Conservation (phyloP, 2,888 invertebrate genomes). For the Drepana falcataria region DNA sequence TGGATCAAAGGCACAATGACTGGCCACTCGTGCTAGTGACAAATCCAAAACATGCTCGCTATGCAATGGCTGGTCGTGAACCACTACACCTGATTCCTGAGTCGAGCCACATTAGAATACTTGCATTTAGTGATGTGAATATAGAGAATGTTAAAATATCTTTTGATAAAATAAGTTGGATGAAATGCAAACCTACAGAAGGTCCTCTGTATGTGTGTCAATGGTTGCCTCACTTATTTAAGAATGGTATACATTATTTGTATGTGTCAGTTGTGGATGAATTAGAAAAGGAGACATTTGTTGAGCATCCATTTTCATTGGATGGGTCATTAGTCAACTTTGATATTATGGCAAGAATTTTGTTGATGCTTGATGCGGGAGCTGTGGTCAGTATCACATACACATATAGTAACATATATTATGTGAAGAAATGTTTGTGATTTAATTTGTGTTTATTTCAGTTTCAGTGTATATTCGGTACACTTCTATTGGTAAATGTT, state of each 20-base stretch:
- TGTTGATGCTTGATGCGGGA: constrained; percentile 87
- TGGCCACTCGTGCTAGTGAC: constrained; percentile 93
- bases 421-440: constrained; percentile 1
- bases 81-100: constrained; percentile 81
- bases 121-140: constrained; percentile 85
- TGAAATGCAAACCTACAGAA: constrained; percentile 76
- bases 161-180: constrained; percentile 83
- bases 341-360: constrained; percentile 82
- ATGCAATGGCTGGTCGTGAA: constrained; percentile 85
- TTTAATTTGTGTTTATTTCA: too few relatives aligned
- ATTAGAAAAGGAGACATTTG: constrained; percentile 71
- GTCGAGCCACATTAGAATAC: constrained; percentile 89
- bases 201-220: constrained; percentile 85
- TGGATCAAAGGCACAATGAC: constrained; percentile 84
- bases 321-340: constrained; percentile 85
- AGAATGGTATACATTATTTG: constrained; percentile 82
- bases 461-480: constrained; percentile 85
- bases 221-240: constrained; percentile 86
- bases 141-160: constrained; percentile 82
- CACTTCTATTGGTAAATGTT: constrained; percentile 79
- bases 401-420: constrained; percentile 2
- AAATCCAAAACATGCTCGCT: constrained; percentile 93
- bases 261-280: constrained; percentile 80
- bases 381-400: constrained; percentile 81
- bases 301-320: constrained; percentile 87